Percentiles rank a stretch among this genome's conserved stretches.
Evolutionary conservation across 35 echinoderm and acorn worm genomes (phyloP).

Genomic region (Apostichopus japonicus): DNA sequence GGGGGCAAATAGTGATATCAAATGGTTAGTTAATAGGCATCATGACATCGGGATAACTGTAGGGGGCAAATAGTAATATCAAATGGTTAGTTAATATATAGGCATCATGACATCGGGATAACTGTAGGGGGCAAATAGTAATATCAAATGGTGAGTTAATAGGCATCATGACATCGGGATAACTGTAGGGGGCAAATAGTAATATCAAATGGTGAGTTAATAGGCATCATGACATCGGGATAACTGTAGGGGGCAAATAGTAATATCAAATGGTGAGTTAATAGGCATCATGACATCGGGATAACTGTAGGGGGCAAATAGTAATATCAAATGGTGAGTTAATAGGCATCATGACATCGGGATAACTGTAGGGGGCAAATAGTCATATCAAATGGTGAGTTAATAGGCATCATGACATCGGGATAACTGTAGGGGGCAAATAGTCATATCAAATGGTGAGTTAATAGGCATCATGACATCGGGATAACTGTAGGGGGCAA

Average conservation of each 20-base stretch:
- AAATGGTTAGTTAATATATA: too few species aligned
- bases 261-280: background rate
- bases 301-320: conserved; percentile 56
- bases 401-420: conserved; percentile 99
- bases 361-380: conserved; percentile 62
- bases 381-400: background rate
- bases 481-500: conserved; percentile 69
- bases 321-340: background rate
- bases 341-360: conserved; percentile 99
- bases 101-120: conserved; percentile 99
- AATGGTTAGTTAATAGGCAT: conserved; percentile 84
- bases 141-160: background rate
- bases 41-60: conserved; percentile 98
- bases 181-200: conserved; percentile 49
- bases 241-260: conserved; percentile 55
- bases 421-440: conserved; percentile 67
- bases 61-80: background rate
- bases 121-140: conserved; percentile 35
- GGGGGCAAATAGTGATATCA: background rate
- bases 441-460: background rate
- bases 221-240: conserved; percentile 99
- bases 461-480: conserved; percentile 99
- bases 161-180: conserved; percentile 99
- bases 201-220: background rate
- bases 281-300: conserved; percentile 99